phyloP scores from a whole-genome alignment of 53 echinoderm and acorn worm genomes.

The Temnopleurus reevesii region DNA sequence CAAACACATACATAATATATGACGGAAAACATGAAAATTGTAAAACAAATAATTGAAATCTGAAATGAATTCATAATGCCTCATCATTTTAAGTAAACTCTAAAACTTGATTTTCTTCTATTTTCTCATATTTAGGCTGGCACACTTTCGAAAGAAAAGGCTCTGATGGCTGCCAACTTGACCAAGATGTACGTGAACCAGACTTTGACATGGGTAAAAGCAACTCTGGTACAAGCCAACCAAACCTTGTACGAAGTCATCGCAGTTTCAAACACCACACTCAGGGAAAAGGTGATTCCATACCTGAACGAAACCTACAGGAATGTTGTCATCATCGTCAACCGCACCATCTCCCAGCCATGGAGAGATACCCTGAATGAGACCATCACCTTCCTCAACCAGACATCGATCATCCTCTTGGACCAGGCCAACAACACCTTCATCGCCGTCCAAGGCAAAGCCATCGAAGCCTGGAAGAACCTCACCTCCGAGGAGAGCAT shows the following conservation, averaged over 20 bases:
- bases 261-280: conserved; percentile 42
- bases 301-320: conserved; percentile 33
- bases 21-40: too few species aligned
- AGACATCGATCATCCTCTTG: conserved; percentile 52
- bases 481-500: conserved; percentile 65
- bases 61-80: too few species aligned
- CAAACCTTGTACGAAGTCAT: conserved; percentile 53
- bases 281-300: conserved; percentile 44
- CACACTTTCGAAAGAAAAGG: not conserved
- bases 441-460: not conserved
- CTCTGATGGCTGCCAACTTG: conserved; percentile 35
- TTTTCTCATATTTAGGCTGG: not conserved
- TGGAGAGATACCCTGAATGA: conserved; percentile 66
- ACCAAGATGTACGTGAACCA: conserved; percentile 37
- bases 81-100: too few species aligned
- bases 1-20: too few species aligned
- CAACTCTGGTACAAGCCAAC: conserved; percentile 48
- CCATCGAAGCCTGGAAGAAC: conserved; percentile 61
- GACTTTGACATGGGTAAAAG: conserved; percentile 49
- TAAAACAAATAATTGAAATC: too few species aligned
- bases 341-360: conserved; percentile 75
- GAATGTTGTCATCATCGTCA: conserved; percentile 48
- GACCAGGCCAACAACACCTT: conserved; percentile 49
- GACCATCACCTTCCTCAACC: conserved; percentile 53
- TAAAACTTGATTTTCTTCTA: not conserved